These are phyloP conservation scores for Drosophila neonasuta DNA, from an alignment of 2,888 invertebrate species.

Conservation along the genomic window DNA sequence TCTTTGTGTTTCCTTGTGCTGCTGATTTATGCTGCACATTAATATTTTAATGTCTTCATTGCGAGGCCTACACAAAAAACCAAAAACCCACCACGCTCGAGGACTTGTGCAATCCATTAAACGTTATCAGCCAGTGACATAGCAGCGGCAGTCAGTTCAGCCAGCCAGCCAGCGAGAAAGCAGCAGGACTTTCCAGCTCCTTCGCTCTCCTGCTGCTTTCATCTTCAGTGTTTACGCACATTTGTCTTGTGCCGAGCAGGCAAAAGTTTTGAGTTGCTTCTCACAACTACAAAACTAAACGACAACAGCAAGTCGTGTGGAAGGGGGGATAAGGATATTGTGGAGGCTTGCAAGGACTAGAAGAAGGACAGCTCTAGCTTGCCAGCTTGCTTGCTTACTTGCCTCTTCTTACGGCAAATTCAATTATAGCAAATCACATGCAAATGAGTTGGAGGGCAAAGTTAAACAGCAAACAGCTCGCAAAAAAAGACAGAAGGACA, in stretches of 20 bases:
- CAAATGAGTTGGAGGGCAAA: conserved; percentile 63
- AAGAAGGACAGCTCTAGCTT: conserved; percentile 13
- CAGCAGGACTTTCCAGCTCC: conserved; percentile 25
- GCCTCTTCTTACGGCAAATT: conserved; percentile 45
- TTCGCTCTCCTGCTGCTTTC: conserved; percentile 2
- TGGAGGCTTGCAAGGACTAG: conserved; percentile 20
- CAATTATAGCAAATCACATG: conserved; percentile 72
- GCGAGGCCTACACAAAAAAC: conserved; percentile 53
- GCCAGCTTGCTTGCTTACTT: conserved; percentile 25
- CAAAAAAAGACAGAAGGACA: conserved; percentile 11
- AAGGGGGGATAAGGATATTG: neutral
- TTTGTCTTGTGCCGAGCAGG: conserved; percentile 43
- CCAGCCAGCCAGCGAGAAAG: conserved; percentile 4
- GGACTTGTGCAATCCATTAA: conserved; percentile 69
- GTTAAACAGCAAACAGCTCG: conserved; percentile 54
- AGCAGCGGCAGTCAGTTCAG: conserved; percentile 44
- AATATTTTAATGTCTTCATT: conserved; percentile 78
- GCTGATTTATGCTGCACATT: conserved; percentile 74
- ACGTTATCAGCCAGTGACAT: conserved; percentile 69
- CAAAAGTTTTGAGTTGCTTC: conserved; percentile 39
- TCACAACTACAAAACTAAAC: conserved; percentile 30
- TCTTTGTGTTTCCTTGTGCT: conserved; percentile 1
- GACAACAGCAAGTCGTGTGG: conserved; percentile 1
- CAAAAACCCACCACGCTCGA: conserved; percentile 30
- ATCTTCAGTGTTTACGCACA: conserved; percentile 46